phyloP scores from a whole-genome alignment of 2,888 invertebrate species.

The Muschampia staudingeri region DNA sequence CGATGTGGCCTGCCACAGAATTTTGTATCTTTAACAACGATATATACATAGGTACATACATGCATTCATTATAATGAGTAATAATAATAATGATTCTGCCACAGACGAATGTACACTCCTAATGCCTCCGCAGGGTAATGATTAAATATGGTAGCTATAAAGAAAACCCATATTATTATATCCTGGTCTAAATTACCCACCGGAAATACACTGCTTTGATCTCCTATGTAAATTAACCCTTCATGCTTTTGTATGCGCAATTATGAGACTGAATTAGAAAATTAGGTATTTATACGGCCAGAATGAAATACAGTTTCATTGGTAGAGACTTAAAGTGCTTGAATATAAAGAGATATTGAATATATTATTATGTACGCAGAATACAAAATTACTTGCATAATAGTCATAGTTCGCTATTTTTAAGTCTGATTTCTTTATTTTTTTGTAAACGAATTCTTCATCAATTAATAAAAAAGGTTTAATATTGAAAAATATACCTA shows the following conservation, averaged over 20 bases:
- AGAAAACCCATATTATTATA: conserved; percentile 6
- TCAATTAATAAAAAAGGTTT: too few species aligned
- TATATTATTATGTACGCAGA: background rate
- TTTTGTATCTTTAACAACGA: too few species aligned
- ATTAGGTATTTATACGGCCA: conserved; percentile 79
- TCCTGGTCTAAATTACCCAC: conserved; percentile 23
- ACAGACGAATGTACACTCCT: too few species aligned
- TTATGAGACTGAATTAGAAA: conserved; percentile 89
- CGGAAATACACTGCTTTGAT: conserved; percentile 54
- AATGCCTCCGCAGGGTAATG: background rate
- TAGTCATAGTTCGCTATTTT: background rate
- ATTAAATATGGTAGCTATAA: background rate
- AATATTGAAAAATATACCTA: too few species aligned
- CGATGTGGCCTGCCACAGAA: too few species aligned
- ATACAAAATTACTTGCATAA: background rate
- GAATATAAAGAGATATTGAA: background rate
- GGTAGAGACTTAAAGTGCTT: background rate
- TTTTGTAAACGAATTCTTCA: too few species aligned
- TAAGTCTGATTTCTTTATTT: too few species aligned
- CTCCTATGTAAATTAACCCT: conserved; percentile 73
- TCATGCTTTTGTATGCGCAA: conserved; percentile 86
- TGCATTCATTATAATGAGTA: background rate
- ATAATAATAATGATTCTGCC: too few species aligned
- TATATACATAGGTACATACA: too few species aligned
- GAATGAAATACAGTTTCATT: conserved; percentile 68